Evolutionary conservation across 2,888 invertebrate species (phyloP), one percentile per base, ranked within the genome.

Genomic region (Neuroscelio doddi): DNA sequence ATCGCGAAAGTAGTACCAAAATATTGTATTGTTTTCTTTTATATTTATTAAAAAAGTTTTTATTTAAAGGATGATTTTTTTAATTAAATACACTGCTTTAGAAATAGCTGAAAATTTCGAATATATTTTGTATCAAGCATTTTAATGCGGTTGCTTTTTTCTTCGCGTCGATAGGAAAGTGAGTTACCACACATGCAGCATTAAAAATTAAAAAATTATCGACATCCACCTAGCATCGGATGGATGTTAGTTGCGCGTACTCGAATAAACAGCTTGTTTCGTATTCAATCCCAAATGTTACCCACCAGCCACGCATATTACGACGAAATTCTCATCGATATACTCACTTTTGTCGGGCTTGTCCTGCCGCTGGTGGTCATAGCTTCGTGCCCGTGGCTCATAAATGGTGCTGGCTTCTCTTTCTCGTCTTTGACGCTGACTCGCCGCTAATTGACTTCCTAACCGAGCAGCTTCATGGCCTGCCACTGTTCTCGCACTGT

Each of bases 401-500:
- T 80, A 80, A 30, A 82, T 82, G 8, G 71, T 70, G 1, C 75
- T 70, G 32, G 75, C 74, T 46, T 84, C 84, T 21, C 77, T 71
- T 30, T 80, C 80, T 0, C 84, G 76, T 42, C 82, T 70, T 56
- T 86, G 69, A 80, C 87, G 78, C 63, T 84, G 83, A 71, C 78
- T 81, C 7, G 81, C 76, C 74, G 87, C 82, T 77, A 86, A 51
- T 72, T 84, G 68, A 74, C 85, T 92, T 1, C 93, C 93, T 63
- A 93, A 82, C 69, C 92, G 88, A 72, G 91, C 90, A 15, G 93
- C 93, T 85, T 93, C 93, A 79, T 93, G 93, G 0, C 93, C 93
- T 72, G 92, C 90, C 46, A 93, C 93, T 8, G 93, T 93, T 84
- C 84, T 80, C 3, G 84, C 84, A 61, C 80, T 78, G 39, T 17